Conservation (phyloP, 2,888 invertebrate genomes). For the Aleiodes alternator region DNA sequence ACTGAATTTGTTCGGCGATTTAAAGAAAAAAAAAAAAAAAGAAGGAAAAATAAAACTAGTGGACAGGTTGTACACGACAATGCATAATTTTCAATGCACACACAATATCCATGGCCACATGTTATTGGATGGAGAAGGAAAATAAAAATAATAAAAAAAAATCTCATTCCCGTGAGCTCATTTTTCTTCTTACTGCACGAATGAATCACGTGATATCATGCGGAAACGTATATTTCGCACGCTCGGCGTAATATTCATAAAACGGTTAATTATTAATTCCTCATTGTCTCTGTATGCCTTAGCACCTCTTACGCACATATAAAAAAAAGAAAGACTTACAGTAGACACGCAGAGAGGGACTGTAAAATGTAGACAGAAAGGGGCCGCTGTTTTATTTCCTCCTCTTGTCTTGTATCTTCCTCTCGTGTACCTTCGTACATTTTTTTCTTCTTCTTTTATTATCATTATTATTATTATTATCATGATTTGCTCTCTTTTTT, state of each 20-base stretch:
- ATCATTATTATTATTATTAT: constrained; percentile 43
- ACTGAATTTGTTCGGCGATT: constrained; percentile 52
- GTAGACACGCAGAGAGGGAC: constrained; percentile 54
- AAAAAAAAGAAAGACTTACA: constrained; percentile 42
- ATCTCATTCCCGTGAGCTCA: constrained; percentile 43
- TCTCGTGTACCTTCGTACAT: not conserved
- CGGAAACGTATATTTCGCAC: constrained; percentile 72
- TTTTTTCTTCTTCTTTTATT: constrained; percentile 15
- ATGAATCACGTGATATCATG: constrained; percentile 37
- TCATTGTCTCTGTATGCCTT: constrained; percentile 66
- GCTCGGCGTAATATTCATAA: constrained; percentile 73
- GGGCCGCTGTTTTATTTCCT: constrained; percentile 15
- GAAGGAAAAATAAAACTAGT: constrained; percentile 60
- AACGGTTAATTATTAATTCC: constrained; percentile 68
- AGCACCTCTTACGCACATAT: constrained; percentile 44
- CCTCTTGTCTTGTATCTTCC: constrained; percentile 14
- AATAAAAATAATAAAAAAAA: not conserved
- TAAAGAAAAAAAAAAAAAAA: constrained; percentile 46
- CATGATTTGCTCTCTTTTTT: constrained; percentile 48
- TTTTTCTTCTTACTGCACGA: constrained; percentile 50
- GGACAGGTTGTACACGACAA: constrained; percentile 38
- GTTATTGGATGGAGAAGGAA: not conserved
- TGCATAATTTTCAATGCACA: constrained; percentile 30
- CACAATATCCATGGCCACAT: not conserved
- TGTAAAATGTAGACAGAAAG: constrained; percentile 46